Percentiles rank a stretch among this genome's conserved stretches.
phyloP scores from a whole-genome alignment of 2,113 vertebrate species.

The Nycticorax nycticorax region DNA sequence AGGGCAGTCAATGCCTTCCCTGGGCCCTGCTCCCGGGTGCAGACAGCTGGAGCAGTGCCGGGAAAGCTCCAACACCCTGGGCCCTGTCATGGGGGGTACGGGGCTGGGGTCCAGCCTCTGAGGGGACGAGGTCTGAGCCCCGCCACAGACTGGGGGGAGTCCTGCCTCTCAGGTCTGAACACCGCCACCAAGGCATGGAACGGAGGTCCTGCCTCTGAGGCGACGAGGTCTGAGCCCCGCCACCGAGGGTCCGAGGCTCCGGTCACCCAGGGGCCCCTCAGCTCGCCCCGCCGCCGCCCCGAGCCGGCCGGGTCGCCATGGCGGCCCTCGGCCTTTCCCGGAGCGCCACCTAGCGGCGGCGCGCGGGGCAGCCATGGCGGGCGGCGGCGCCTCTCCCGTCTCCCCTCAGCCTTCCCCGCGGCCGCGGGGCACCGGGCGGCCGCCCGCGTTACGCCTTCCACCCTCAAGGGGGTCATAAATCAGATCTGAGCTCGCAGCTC shows the following conservation, averaged over 20 bases:
- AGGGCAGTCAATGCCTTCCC: rapidly evolving
- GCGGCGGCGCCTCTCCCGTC: rapidly evolving
- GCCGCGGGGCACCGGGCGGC: too few relatives aligned
- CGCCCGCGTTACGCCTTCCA: background rate
- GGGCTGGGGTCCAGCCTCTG: background rate
- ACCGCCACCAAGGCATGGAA: too few relatives aligned
- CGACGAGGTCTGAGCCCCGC: background rate
- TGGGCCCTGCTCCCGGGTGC: rapidly evolving
- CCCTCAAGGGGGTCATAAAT: background rate
- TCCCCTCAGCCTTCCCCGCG: background rate
- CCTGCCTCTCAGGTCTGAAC: background rate
- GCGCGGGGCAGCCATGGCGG: background rate
- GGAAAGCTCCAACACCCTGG: background rate
- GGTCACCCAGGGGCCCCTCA: background rate
- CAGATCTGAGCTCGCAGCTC: background rate
- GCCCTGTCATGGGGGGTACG: background rate
- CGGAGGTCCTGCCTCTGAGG: rapidly evolving
- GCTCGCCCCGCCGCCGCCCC: too few relatives aligned
- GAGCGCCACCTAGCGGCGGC: slow-evolving; percentile 20
- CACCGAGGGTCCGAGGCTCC: too few relatives aligned
- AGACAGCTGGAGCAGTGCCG: background rate
- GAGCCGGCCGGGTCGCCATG: background rate
- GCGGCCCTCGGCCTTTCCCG: background rate
- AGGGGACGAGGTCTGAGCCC: too few relatives aligned
- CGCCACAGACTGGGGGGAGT: background rate